Conservation (phyloP, 2,113 vertebrate species). For the Rutilus rutilus region DNA sequence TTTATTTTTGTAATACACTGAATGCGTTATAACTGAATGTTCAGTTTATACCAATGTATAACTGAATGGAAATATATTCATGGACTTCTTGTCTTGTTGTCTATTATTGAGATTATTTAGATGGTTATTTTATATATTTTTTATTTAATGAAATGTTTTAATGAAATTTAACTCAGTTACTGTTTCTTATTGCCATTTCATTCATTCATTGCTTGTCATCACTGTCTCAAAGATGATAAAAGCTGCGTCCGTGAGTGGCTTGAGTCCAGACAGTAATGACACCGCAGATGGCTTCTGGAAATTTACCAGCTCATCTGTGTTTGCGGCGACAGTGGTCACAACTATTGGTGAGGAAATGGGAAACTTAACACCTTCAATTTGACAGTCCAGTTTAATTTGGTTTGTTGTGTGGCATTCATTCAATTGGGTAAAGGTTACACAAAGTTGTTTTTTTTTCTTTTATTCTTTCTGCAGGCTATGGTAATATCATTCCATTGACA, state of each 20-base stretch:
- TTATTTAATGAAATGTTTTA: background rate
- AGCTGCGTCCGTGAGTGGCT: slow-evolving; percentile 75
- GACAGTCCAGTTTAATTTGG: background rate
- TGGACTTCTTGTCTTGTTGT: background rate
- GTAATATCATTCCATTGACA: slow-evolving; percentile 85
- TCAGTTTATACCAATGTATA: background rate
- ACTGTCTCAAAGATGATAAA: slow-evolving; percentile 74
- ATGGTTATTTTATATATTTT: background rate
- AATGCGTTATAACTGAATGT: background rate
- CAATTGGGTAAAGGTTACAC: background rate
- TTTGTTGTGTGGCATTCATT: background rate
- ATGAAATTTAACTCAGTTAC: background rate
- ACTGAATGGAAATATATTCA: background rate
- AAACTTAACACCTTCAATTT: background rate
- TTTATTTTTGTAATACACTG: background rate
- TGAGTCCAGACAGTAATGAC: slow-evolving; percentile 78
- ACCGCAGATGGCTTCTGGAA: slow-evolving; percentile 86
- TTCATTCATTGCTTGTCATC: background rate
- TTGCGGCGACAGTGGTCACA: slow-evolving; percentile 88
- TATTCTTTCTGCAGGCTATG: slow-evolving; percentile 78
- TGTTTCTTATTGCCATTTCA: background rate
- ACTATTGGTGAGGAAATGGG: slow-evolving; percentile 82
- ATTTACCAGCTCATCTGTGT: slow-evolving; percentile 88
- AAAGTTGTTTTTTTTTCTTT: slow-evolving; percentile 40
- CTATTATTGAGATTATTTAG: background rate